phyloP scores from a whole-genome alignment of 1,140 invertebrate species.

The Meloidogyne floridensis region DNA sequence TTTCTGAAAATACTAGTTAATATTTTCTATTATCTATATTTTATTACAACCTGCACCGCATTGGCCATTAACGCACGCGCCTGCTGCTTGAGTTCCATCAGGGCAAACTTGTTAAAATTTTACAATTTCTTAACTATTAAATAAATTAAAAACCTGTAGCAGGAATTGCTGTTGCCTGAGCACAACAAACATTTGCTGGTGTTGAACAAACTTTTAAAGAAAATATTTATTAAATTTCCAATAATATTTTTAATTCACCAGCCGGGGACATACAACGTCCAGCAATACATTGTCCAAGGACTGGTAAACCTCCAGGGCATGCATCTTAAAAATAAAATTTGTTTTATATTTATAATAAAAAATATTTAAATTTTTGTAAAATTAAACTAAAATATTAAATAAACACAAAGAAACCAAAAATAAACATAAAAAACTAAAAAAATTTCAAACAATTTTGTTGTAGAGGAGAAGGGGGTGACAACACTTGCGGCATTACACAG shows the following conservation, averaged over 20 bases:
- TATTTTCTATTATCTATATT: too few relatives aligned
- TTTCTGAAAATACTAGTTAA: too few relatives aligned
- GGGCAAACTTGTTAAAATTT: slow-evolving; percentile 53
- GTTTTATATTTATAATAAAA: neutral
- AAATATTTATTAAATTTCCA: too few relatives aligned
- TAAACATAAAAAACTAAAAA: neutral
- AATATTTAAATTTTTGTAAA: neutral
- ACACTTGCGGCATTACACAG: neutral
- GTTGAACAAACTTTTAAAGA: slow-evolving; percentile 12
- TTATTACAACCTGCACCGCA: slow-evolving; percentile 47
- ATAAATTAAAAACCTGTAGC: slow-evolving; percentile 34
- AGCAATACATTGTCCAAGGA: slow-evolving; percentile 54
- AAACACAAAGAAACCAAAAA: too few relatives aligned
- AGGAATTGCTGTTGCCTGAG: slow-evolving; percentile 41
- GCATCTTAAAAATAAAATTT: slow-evolving; percentile 43
- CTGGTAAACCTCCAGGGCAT: slow-evolving; percentile 53
- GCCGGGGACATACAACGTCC: slow-evolving; percentile 49
- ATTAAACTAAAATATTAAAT: neutral
- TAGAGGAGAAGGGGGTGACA: neutral
- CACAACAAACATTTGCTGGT: slow-evolving; percentile 48
- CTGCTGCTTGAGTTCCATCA: slow-evolving; percentile 65
- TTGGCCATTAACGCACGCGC: slow-evolving; percentile 62
- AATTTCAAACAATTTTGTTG: slow-evolving; percentile 1
- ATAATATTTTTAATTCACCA: neutral
- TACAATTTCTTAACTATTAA: neutral